Evolutionary conservation across 1,140 invertebrate genomes (phyloP).

Genomic region (Drosophila sechellia): DNA sequence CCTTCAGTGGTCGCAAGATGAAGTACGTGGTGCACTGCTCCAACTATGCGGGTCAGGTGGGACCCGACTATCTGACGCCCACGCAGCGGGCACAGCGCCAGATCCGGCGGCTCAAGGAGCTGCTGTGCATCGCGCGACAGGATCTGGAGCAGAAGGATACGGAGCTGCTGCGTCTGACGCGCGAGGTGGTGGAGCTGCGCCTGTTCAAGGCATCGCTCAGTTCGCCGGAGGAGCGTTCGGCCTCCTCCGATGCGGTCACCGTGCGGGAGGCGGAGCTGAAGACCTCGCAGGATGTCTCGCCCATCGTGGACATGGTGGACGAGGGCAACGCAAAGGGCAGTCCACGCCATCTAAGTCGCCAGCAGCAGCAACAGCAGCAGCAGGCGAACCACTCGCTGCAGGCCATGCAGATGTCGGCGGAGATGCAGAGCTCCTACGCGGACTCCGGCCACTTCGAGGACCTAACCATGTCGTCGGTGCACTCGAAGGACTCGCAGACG

Average conservation of each 20-base stretch:
- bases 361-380: conserved; percentile 41
- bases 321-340: conserved; percentile 84
- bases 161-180: conserved; percentile 92
- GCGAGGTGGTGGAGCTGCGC: conserved; percentile 92
- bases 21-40: conserved; percentile 94
- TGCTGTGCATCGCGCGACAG: conserved; percentile 89
- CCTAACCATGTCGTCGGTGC: conserved; percentile 89
- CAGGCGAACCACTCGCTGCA: conserved; percentile 34
- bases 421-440: conserved; percentile 90
- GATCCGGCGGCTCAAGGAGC: conserved; percentile 89
- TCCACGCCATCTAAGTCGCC: conserved; percentile 80
- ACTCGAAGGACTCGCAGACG: conserved; percentile 89
- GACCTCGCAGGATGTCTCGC: conserved; percentile 85
- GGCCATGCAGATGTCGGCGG: conserved; percentile 80
- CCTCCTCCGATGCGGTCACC: conserved; percentile 90
- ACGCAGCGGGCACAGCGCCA: conserved; percentile 93
- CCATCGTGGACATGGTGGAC: conserved; percentile 84
- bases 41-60: conserved; percentile 89
- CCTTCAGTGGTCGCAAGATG: conserved; percentile 88
- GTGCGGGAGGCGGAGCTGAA: conserved; percentile 87
- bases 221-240: conserved; percentile 90
- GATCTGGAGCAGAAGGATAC: conserved; percentile 92
- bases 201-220: conserved; percentile 91
- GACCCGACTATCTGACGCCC: conserved; percentile 93
- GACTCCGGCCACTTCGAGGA: conserved; percentile 95